Evolutionary conservation across 2,888 invertebrate genomes (phyloP).

Genomic region (Ectemnius continuus): DNA sequence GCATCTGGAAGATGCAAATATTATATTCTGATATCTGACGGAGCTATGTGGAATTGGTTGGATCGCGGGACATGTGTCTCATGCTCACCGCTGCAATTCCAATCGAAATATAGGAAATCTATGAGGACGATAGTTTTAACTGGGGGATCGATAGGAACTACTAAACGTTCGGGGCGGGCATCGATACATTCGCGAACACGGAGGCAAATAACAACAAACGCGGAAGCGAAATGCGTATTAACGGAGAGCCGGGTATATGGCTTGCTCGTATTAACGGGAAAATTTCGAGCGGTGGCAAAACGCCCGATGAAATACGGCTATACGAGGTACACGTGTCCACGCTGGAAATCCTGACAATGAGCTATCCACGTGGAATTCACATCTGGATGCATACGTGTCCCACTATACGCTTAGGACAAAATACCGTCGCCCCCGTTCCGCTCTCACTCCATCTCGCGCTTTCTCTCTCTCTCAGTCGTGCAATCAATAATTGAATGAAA

Average conservation of each 20-base stretch:
- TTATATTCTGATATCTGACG: too few relatives aligned
- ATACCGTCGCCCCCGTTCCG: conserved; percentile 27
- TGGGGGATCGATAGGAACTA: neutral
- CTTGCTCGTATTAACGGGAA: conserved; percentile 27
- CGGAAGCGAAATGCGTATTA: conserved; percentile 23
- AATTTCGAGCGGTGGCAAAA: conserved; percentile 36
- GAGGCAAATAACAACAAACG: conserved; percentile 32
- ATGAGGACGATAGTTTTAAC: neutral
- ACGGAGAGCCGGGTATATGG: conserved; percentile 19
- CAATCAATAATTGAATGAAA: conserved; percentile 63
- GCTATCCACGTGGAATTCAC: conserved; percentile 46
- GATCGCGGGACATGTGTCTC: neutral
- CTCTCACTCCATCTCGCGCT: neutral
- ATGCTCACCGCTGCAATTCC: neutral
- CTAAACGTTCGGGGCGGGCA: neutral
- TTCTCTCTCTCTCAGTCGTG: conserved; percentile 43
- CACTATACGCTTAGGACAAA: conserved; percentile 55
- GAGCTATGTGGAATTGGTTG: too few relatives aligned
- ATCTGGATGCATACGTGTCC: conserved; percentile 41
- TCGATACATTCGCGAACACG: neutral
- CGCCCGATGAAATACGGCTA: conserved; percentile 32
- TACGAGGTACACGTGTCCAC: conserved; percentile 20
- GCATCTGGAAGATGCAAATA: too few relatives aligned
- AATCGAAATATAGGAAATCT: conserved; percentile 17
- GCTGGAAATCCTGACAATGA: conserved; percentile 42